Evolutionary conservation across 37 sponge, comb jelly and placozoan species (phyloP), one percentile per base, ranked within the genome.

Genomic region (Oopsacas minuta): DNA sequence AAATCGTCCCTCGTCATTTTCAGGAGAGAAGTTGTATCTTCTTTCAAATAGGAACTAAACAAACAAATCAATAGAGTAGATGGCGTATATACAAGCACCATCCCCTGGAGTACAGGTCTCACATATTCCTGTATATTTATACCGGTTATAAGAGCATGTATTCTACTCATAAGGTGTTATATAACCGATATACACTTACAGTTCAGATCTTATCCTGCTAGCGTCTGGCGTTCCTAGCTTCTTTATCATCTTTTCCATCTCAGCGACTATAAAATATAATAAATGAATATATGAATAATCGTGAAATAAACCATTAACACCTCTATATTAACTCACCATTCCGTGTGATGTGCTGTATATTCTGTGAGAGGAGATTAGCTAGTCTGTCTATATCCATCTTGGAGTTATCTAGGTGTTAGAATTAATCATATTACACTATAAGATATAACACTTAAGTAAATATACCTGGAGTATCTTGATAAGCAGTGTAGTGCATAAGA

Each of bases 11-110:
- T 61, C 17, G 75, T 61, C 75, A 61, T 61, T 61, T n/a, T 61
- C 17, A 61, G 30, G 30, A 61, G 75, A 61, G 75, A 61, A 12
- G 75, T 61, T 10, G 75, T 61, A n/a, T 61, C 75, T 34, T 61
- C 75, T n/a, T 61, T 61, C 75, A 61, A 61, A 61, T 61, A 61
- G 75, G 75, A 61, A 61, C 75, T 61, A 61, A n/a, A n/a, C n/a
- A n/a, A n/a, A n/a, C n/a, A n/a, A n/a, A n/a, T n/a, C n/a, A n/a
- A n/a, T n/a, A n/a, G n/a, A n/a, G n/a, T n/a, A n/a, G n/a, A n/a
- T n/a, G n/a, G n/a, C n/a, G n/a, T n/a, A n/a, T n/a, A n/a, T n/a
- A n/a, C n/a, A n/a, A n/a, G n/a, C n/a, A n/a, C n/a, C n/a, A n/a
- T n/a, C n/a, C n/a, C n/a, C n/a, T n/a, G n/a, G n/a, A n/a, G n/a